Conservation (phyloP, 2,888 invertebrate species). For the Branchellion lobata region DNA sequence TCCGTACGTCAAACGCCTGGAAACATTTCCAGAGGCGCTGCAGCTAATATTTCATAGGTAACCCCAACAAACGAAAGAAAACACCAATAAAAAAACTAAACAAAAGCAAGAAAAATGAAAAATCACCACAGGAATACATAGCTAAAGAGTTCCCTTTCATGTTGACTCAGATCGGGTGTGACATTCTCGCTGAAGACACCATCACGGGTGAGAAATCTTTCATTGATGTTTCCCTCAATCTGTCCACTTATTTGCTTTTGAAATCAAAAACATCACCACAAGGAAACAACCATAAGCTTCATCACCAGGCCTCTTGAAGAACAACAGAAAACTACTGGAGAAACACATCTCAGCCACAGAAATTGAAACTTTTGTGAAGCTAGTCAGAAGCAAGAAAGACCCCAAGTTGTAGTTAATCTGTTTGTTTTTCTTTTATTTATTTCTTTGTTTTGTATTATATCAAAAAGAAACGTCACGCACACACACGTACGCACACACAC, state of each 20-base stretch:
- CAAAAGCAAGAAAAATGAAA: no score
- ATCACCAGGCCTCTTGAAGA: constrained; percentile 96
- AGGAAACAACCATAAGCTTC: constrained; percentile 94
- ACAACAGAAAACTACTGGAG: constrained; percentile 92
- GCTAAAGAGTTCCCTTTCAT: constrained; percentile 98
- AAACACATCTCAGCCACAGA: constrained; percentile 97
- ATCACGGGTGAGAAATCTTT: constrained; percentile 10
- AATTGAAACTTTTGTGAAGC: constrained; percentile 95
- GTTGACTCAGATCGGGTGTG: constrained; percentile 89
- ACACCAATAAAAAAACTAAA: background rate
- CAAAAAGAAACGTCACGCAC: no score
- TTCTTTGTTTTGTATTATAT: no score
- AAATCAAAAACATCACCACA: no score
- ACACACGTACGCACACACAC: no score
- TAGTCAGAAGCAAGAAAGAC: constrained; percentile 90
- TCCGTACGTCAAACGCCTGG: background rate
- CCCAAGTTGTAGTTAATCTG: constrained; percentile 69
- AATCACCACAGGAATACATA: constrained; percentile 78
- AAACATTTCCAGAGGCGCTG: background rate
- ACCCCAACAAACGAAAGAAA: background rate
- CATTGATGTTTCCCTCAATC: background rate
- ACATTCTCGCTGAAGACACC: constrained; percentile 39
- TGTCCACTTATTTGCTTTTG: no score
- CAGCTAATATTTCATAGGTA: background rate
- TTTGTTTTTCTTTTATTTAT: background rate